Evolutionary conservation across 23 tunicate species (phyloP), one percentile per base, ranked within the genome.

Genomic region (Oikopleura vanhoeffeni): DNA sequence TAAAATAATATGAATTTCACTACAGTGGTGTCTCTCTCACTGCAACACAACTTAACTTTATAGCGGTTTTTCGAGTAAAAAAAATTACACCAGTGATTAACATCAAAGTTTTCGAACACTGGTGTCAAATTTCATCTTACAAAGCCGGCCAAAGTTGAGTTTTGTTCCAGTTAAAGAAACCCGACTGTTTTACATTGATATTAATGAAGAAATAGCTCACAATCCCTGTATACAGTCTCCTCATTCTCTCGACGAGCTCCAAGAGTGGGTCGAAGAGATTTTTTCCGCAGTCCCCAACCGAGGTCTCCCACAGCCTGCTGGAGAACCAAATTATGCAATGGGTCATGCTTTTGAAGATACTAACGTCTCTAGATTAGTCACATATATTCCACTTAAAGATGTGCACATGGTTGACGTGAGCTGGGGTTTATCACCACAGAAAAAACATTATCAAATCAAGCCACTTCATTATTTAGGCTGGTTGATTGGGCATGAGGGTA

Each of bases 401-500:
- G 40, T 91, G 38, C 91, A 91, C 85, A 89, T 83, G 42, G 58
- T 91, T 42, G 86, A 85, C 34, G 24, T 91, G 41, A 67, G 40
- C 40, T 91, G 97, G 97, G 67, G 85, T 83, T 40, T 88, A 1
- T 86, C 97, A n/a, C 88, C 97, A 4, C 89, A 86, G 39, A 40
- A 84, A 58, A 40, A 91, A 42, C 41, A 58, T 42, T 91, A 88
- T 67, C 85, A 83, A 36, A 84, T 87, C 0, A 91, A 88, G 57
- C 97, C 97, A 34, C 58, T 89, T 41, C 87, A 91, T 40, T 91
- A 89, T 49, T 67, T 85, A 1, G 84, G 89, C 28, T 89, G 92
- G 91, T 83, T 91, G 42, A 40, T 91, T 41, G 91, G 90, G 1
- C 97, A 91, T 67, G 97, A 91, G 58, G 97, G 97, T 0, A 87